These are phyloP conservation scores for Anastatus disparis DNA, from an alignment of 1,140 invertebrate genomes.

Conservation along the genomic window DNA sequence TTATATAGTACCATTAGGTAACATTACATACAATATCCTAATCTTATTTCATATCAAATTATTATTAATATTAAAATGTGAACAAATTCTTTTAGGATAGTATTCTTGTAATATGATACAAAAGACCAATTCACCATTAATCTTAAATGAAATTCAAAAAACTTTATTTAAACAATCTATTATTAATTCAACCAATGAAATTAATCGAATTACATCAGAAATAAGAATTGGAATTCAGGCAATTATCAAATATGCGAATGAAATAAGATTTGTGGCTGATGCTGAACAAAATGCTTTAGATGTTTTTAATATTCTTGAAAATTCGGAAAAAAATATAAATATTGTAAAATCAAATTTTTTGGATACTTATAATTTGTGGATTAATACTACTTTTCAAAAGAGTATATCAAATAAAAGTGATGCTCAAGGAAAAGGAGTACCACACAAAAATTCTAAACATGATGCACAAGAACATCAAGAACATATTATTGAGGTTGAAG, in stretches of 20 bases:
- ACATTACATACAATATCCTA: too few species aligned
- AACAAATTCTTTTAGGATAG: not conserved
- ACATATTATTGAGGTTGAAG: constrained; percentile 5
- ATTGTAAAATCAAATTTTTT: not conserved
- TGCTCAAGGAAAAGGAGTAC: too few species aligned
- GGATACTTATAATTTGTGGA: not conserved
- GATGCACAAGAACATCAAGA: not conserved
- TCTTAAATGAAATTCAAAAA: not conserved
- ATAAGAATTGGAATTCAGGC: not conserved
- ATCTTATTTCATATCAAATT: not conserved
- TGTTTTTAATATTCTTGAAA: not conserved
- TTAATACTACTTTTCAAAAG: not conserved
- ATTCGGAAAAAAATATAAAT: not conserved
- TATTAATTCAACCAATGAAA: not conserved
- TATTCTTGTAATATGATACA: not conserved
- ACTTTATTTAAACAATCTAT: constrained; percentile 9
- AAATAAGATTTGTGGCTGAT: constrained; percentile 6
- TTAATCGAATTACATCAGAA: not conserved
- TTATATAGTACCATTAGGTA: too few species aligned
- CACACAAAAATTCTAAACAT: not conserved
- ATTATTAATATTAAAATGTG: not conserved
- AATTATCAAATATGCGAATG: not conserved
- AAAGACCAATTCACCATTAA: not conserved
- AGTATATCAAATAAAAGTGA: not conserved
- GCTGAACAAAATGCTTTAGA: not conserved